phyloP scores from a whole-genome alignment of 2,797 vertebrate species.

The Rhodeus uyekii region DNA sequence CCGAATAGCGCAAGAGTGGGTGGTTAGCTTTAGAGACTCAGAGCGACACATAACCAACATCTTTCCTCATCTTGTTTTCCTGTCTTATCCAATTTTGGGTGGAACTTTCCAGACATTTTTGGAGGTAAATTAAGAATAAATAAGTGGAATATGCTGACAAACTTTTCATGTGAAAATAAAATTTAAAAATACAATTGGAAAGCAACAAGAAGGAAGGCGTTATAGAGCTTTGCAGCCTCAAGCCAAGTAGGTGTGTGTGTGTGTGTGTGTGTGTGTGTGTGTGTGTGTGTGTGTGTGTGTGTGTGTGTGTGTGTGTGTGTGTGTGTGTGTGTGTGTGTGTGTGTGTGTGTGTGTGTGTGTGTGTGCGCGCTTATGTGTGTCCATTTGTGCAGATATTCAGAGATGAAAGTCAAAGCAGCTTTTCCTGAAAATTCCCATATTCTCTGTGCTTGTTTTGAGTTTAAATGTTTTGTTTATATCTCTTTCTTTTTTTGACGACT shows the following conservation, averaged over 20 bases:
- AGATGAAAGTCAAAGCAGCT: not conserved
- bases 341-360: too few species aligned
- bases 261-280: not conserved
- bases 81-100: constrained; percentile 49
- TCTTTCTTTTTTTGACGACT: not conserved
- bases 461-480: not conserved
- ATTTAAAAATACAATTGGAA: constrained; percentile 20
- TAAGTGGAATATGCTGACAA: constrained; percentile 47
- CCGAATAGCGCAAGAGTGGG: constrained; percentile 54
- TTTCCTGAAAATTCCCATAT: not conserved
- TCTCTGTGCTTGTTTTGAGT: not conserved
- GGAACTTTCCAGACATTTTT: constrained; percentile 55
- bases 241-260: not conserved
- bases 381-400: not conserved
- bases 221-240: not conserved
- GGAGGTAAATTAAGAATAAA: constrained; percentile 34
- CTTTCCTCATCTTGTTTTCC: constrained; percentile 48
- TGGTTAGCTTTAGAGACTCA: constrained; percentile 43
- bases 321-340: too few species aligned
- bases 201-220: constrained; percentile 24
- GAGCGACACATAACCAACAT: constrained; percentile 41
- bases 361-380: too few species aligned
- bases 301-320: too few species aligned
- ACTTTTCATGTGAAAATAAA: constrained; percentile 43
- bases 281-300: too few species aligned